Evolutionary conservation across 2,888 invertebrate species (phyloP).

Genomic region (Muschampia plurimacula): DNA sequence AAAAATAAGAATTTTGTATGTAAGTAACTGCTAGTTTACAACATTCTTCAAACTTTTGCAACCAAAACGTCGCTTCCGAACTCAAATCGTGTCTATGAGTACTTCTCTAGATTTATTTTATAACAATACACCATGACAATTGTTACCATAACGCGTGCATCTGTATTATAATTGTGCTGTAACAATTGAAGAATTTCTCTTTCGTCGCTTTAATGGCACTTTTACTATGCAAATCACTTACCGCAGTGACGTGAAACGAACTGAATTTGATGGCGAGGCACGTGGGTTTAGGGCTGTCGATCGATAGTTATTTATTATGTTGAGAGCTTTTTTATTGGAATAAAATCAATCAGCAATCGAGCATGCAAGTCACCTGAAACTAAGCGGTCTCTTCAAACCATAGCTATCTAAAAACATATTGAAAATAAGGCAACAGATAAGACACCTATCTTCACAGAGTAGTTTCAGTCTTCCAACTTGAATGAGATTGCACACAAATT

Average conservation of each 20-base stretch:
- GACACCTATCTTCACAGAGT: too few species aligned
- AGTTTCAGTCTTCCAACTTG: too few species aligned
- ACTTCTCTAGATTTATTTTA: neutral
- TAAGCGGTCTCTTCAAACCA: too few species aligned
- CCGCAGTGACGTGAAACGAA: conserved; percentile 47
- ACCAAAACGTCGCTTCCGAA: neutral
- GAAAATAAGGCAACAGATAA: too few species aligned
- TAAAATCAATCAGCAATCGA: too few species aligned
- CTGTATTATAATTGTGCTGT: conserved; percentile 17
- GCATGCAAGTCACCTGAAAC: too few species aligned
- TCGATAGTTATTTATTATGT: neutral
- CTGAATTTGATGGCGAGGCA: conserved; percentile 36
- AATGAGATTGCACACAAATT: too few species aligned
- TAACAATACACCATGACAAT: conserved; percentile 28
- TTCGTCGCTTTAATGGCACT: conserved; percentile 48
- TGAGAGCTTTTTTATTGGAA: neutral
- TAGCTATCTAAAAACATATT: too few species aligned
- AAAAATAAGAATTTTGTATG: too few species aligned
- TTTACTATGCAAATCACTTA: conserved; percentile 55
- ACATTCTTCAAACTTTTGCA: neutral
- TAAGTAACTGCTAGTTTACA: too few species aligned
- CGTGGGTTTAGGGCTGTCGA: conserved; percentile 23
- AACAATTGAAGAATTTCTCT: conserved; percentile 47
- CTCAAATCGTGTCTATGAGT: neutral
- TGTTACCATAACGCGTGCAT: conserved; percentile 31